phyloP scores from a whole-genome alignment of 2,113 vertebrate species.

The Austrofundulus limnaeus region DNA sequence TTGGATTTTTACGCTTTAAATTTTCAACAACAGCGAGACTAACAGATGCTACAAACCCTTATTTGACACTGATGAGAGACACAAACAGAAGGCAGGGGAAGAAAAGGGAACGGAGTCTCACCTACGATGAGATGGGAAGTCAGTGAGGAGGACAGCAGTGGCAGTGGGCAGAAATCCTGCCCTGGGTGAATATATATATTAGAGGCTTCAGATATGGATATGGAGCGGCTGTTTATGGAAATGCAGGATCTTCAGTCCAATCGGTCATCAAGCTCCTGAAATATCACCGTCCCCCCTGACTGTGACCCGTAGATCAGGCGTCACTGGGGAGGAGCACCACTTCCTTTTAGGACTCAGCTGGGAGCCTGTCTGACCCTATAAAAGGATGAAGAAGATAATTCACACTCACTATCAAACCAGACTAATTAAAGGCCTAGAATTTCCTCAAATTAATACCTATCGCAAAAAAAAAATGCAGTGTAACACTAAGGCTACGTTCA shows the following conservation, averaged over 20 bases:
- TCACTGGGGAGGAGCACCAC: constrained; percentile 54
- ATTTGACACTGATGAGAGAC: background rate
- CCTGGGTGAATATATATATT: constrained; percentile 42
- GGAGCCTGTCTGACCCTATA: constrained; percentile 23
- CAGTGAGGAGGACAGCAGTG: constrained; percentile 37
- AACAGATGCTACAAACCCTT: background rate
- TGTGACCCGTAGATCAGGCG: constrained; percentile 26
- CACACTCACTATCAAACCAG: constrained; percentile 26
- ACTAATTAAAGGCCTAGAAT: background rate
- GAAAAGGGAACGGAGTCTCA: constrained; percentile 52
- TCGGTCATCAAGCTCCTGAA: constrained; percentile 66
- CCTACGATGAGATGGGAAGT: constrained; percentile 43
- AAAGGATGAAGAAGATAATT: constrained; percentile 27
- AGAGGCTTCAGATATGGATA: constrained; percentile 35
- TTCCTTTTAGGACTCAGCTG: constrained; percentile 36
- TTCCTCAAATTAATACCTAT: no score
- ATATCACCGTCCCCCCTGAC: constrained; percentile 56
- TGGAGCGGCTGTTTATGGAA: constrained; percentile 74
- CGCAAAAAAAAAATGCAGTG: no score
- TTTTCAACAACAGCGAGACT: background rate
- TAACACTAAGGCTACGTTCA: background rate
- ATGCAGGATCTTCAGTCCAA: constrained; percentile 69
- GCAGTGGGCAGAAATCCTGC: constrained; percentile 24
- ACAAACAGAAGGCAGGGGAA: constrained; percentile 10
- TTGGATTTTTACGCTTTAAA: no score